Conservation (phyloP, 1,140 invertebrate species). For the Euura lappo region DNA sequence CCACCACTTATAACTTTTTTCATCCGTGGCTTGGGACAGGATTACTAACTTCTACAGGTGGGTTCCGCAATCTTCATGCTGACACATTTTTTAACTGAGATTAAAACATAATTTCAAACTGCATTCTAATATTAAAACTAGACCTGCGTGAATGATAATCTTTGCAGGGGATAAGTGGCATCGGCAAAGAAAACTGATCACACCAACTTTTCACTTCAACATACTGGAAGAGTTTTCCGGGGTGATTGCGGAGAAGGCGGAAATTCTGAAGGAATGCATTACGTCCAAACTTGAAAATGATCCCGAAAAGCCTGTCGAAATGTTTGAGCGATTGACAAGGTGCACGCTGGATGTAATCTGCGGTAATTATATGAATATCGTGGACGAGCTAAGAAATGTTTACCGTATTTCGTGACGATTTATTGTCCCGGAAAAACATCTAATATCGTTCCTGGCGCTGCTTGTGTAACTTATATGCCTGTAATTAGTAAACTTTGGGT, state of each 20-base stretch:
- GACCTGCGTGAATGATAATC: too few species aligned
- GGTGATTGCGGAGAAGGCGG: conserved; percentile 77
- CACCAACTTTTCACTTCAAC: conserved; percentile 88
- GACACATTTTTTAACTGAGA: background rate
- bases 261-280: conserved; percentile 65
- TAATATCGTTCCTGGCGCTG: background rate
- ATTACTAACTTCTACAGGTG: conserved; percentile 69
- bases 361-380: conserved; percentile 61
- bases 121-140: too few species aligned
- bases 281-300: conserved; percentile 46
- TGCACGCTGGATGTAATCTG: conserved; percentile 83
- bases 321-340: conserved; percentile 70
- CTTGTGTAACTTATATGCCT: background rate
- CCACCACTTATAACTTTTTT: conserved; percentile 68
- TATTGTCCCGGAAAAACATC: background rate
- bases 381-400: background rate
- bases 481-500: background rate
- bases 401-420: background rate
- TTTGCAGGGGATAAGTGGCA: conserved; percentile 75
- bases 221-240: conserved; percentile 79
- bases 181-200: conserved; percentile 76
- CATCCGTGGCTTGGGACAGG: conserved; percentile 73
- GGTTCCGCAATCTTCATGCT: background rate
- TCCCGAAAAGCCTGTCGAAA: conserved; percentile 61
- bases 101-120: background rate